Conservation (phyloP, 23 tunicate genomes). For the Styela clava region DNA sequence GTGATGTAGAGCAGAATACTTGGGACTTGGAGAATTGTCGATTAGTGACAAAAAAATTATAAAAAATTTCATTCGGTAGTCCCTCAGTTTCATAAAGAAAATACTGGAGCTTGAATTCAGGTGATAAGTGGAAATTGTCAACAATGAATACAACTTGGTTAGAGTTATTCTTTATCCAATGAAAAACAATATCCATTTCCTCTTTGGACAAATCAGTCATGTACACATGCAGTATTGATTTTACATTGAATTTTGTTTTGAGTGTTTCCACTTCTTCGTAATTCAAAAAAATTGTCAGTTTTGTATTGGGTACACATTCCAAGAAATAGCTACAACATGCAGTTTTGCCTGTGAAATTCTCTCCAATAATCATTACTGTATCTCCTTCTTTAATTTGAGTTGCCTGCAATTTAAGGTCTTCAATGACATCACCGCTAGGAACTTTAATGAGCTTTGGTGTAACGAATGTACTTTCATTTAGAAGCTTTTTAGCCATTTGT, state of each 20-base stretch:
- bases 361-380: background rate
- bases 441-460: background rate
- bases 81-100: background rate
- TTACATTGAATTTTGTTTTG: background rate
- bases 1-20: background rate
- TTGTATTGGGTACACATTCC: background rate
- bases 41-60: background rate
- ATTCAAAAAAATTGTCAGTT: background rate
- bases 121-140: background rate
- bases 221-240: background rate
- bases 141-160: background rate
- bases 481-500: background rate
- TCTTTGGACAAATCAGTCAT: background rate
- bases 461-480: background rate
- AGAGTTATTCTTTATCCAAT: conserved; percentile 6
- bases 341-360: background rate
- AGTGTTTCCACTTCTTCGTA: background rate
- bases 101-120: background rate
- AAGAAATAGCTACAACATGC: background rate
- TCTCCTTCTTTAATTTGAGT: background rate
- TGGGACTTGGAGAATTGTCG: conserved; percentile 5
- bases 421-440: background rate
- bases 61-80: background rate
- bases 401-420: background rate
- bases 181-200: background rate